Conservation (phyloP, 1,140 invertebrate genomes). For the Drosophila fuyamai region DNA sequence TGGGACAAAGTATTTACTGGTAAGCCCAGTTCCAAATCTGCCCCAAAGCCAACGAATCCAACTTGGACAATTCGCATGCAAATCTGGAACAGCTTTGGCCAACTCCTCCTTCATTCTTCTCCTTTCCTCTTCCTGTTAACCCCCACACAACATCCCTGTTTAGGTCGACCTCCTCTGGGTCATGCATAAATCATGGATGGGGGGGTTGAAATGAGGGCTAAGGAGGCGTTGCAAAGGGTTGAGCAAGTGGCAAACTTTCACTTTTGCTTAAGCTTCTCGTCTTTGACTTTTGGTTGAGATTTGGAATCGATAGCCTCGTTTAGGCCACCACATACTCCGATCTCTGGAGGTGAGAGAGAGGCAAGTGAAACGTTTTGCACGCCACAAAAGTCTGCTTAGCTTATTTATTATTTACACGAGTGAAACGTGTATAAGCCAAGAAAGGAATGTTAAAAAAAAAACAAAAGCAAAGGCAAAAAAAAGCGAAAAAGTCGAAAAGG, state of each 20-base stretch:
- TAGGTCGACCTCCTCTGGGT: slow-evolving; percentile 28
- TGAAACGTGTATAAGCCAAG: slow-evolving; percentile 77
- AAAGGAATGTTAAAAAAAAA: slow-evolving; percentile 51
- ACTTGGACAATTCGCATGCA: slow-evolving; percentile 66
- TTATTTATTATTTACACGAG: slow-evolving; percentile 82
- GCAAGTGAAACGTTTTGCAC: slow-evolving; percentile 58
- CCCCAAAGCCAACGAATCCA: slow-evolving; percentile 43
- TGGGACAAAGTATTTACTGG: slow-evolving; percentile 31
- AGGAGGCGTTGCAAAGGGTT: slow-evolving; percentile 38
- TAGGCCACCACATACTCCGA: slow-evolving; percentile 29
- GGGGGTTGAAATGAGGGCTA: slow-evolving; percentile 1
- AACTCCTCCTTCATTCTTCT: no score
- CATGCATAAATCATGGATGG: slow-evolving; percentile 76
- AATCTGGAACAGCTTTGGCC: slow-evolving; percentile 59
- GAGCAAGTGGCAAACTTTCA: slow-evolving; percentile 72
- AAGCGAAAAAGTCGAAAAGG: slow-evolving; percentile 12
- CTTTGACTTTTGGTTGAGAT: slow-evolving; percentile 52
- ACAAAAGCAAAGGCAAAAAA: slow-evolving; percentile 27
- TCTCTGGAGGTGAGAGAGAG: slow-evolving; percentile 16
- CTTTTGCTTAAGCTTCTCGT: slow-evolving; percentile 59
- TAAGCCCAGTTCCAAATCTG: slow-evolving; percentile 31
- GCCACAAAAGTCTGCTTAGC: slow-evolving; percentile 76
- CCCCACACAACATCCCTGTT: neutral
- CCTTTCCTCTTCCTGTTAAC: no score
- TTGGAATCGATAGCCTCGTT: slow-evolving; percentile 70